Evolutionary conservation across 2,113 vertebrate genomes (phyloP).

Genomic region (Malurus cyaneus): DNA sequence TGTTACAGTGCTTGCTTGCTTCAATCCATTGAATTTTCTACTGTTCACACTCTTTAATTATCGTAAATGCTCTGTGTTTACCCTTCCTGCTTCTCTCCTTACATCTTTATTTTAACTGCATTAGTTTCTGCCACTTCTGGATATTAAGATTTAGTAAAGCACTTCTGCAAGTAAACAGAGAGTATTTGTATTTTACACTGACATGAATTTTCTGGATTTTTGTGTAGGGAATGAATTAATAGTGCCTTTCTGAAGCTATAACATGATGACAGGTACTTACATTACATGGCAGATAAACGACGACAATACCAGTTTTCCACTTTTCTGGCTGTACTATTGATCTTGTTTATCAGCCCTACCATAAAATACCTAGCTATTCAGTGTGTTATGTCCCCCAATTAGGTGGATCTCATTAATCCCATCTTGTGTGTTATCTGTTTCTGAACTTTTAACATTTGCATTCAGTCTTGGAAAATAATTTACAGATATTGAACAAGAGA

Average conservation of each 20-base stretch:
- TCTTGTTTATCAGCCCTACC: slow-evolving; percentile 44
- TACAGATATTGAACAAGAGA: not conserved
- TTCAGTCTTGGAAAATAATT: slow-evolving; percentile 19
- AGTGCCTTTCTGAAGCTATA: not conserved
- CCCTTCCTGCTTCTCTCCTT: not conserved
- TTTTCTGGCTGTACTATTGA: slow-evolving; percentile 49
- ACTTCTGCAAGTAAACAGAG: not conserved
- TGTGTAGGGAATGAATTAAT: not conserved
- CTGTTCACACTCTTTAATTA: not conserved
- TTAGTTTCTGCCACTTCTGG: slow-evolving; percentile 8
- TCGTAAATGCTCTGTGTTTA: not conserved
- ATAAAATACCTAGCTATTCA: slow-evolving; percentile 43
- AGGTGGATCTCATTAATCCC: slow-evolving; percentile 27
- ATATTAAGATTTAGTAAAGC: slow-evolving; percentile 39
- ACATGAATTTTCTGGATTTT: slow-evolving; percentile 12
- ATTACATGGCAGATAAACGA: slow-evolving; percentile 30
- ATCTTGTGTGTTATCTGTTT: slow-evolving; percentile 40
- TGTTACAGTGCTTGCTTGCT: not conserved
- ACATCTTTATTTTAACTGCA: slow-evolving; percentile 8
- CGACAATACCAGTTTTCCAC: slow-evolving; percentile 43
- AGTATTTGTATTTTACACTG: slow-evolving; percentile 15
- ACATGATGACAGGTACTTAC: slow-evolving; percentile 18
- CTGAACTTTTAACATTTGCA: slow-evolving; percentile 4
- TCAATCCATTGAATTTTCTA: slow-evolving; percentile 11
- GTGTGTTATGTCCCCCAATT: slow-evolving; percentile 30